Evolutionary conservation across 2,888 invertebrate species (phyloP), one percentile per base, ranked within the genome.

Genomic region (Agrotis ipsilon): DNA sequence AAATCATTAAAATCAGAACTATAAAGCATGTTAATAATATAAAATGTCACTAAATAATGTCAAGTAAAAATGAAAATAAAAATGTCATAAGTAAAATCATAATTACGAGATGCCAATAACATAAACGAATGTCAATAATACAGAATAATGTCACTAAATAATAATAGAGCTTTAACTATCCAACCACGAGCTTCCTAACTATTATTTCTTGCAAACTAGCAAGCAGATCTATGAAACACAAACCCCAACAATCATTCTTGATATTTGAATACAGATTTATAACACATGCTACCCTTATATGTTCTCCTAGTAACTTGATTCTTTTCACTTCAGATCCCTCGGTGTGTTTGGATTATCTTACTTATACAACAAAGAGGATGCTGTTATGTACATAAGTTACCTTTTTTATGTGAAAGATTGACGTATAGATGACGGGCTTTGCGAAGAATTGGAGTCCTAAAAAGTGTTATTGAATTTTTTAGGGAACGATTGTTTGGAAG

Each of bases 211-310:
- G 39, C 16, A 54, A 14, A 48, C 32, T 71, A 61, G 54, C 55
- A 64, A 71, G 32, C 39, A 39, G 21, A 71, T 0, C 6, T 0
- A 19, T 13, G 66, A 16, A 71, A 75, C 11, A 43, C 32, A n/a
- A 77, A 13, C 24, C 64, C 0, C 3, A 1, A 18, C 43, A 52
- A 61, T 45, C 71, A 52, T 24, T 68, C 57, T 58, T 49, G 72
- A 45, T 66, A 72, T 75, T 75, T 54, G 73, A 73, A 68, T 39
- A 63, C 66, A 78, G 72, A 72, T 60, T 72, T 72, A 51, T 57
- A 13, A 3, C 52, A 51, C n/a, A 57, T 54, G 55, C 7, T 39
- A 14, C 46, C 14, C 57, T 19, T 46, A 61, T 43, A 39, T 48
- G 24, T 52, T 32, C 18, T 48, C 21, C 1, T 32, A 21, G 75